Conservation (phyloP, 2,888 invertebrate species). For the Lochmaea crataegi region DNA sequence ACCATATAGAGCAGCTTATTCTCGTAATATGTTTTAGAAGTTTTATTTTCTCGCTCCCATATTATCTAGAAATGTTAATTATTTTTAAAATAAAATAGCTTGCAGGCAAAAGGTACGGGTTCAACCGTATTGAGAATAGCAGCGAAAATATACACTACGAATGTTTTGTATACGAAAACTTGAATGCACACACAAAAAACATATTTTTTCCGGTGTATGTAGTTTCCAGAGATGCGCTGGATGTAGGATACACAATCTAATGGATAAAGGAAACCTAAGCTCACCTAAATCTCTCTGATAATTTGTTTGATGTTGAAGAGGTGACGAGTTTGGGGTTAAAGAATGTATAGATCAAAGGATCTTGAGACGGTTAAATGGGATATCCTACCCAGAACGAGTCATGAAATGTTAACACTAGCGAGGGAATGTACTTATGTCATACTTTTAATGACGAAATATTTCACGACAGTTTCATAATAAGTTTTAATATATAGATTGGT, state of each 20-base stretch:
- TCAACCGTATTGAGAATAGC: neutral
- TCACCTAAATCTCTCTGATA: slow-evolving; percentile 33
- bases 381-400: slow-evolving; percentile 28
- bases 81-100: neutral
- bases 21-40: neutral
- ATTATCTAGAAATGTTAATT: neutral
- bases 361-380: slow-evolving; percentile 35
- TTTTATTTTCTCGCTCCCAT: neutral
- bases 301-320: slow-evolving; percentile 35
- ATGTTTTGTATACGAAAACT: neutral
- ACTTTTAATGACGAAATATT: slow-evolving; percentile 27
- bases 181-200: neutral
- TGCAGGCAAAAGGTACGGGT: neutral
- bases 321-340: slow-evolving; percentile 33
- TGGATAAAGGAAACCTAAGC: slow-evolving; percentile 28
- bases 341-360: slow-evolving; percentile 36
- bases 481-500: neutral
- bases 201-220: neutral
- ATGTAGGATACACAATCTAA: slow-evolving; percentile 14
- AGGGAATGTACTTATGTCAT: slow-evolving; percentile 23
- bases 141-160: neutral
- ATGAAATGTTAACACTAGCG: slow-evolving; percentile 33
- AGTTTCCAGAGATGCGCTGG: slow-evolving; percentile 12
- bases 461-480: slow-evolving; percentile 13
- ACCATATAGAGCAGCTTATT: neutral